Conservation (phyloP, 2,797 vertebrate species). For the Lutjanus campechanus region DNA sequence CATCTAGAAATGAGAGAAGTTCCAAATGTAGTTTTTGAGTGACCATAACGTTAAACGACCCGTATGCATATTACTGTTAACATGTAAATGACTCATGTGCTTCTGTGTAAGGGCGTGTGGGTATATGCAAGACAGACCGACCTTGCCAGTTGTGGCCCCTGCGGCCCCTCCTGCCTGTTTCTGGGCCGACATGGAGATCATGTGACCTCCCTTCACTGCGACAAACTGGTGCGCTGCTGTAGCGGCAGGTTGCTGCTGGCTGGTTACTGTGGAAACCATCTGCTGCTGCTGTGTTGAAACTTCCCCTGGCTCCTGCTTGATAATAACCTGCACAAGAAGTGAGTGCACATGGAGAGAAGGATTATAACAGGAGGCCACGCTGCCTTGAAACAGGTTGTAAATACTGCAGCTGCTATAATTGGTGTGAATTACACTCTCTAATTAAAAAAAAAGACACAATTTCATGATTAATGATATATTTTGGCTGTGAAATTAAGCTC, state of each 20-base stretch:
- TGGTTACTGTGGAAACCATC: slow-evolving; percentile 85
- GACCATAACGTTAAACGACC: neutral
- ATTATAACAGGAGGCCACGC: neutral
- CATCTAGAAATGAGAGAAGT: slow-evolving; percentile 84
- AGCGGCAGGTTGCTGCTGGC: slow-evolving; percentile 85
- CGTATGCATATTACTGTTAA: neutral
- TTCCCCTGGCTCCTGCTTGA: slow-evolving; percentile 98
- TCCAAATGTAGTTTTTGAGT: neutral
- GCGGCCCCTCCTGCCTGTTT: slow-evolving; percentile 87
- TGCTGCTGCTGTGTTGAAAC: slow-evolving; percentile 88
- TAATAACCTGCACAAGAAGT: slow-evolving; percentile 90
- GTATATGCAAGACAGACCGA: slow-evolving; percentile 57
- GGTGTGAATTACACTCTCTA: neutral
- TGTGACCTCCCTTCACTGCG: slow-evolving; percentile 95
- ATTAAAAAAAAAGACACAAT: neutral
- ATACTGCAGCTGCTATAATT: neutral
- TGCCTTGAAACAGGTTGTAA: slow-evolving; percentile 15
- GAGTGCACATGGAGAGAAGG: slow-evolving; percentile 22
- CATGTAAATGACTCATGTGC: neutral
- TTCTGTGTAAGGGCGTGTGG: neutral
- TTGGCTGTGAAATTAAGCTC: neutral
- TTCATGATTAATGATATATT: slow-evolving; percentile 15
- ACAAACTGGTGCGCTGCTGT: slow-evolving; percentile 92
- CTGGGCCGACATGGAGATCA: slow-evolving; percentile 96
- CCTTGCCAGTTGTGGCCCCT: slow-evolving; percentile 89